phyloP scores from a whole-genome alignment of 2,113 vertebrate species.

The Chelonoidis abingdonii region DNA sequence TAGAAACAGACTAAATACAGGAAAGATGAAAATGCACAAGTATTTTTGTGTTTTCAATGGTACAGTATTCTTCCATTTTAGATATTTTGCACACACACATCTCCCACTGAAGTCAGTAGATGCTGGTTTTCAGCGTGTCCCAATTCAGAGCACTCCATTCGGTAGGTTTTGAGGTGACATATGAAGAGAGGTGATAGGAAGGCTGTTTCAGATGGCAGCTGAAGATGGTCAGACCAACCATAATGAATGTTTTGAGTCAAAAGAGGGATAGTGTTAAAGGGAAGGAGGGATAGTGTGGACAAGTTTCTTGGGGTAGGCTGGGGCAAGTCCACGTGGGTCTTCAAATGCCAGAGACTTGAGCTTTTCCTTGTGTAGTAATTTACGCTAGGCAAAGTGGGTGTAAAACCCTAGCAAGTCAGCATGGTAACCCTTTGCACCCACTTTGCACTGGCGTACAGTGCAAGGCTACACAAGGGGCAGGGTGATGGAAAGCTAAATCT shows the following conservation, averaged over 20 bases:
- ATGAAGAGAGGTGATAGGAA: neutral
- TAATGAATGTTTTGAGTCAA: neutral
- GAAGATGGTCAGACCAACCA: neutral
- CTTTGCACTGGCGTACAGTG: neutral
- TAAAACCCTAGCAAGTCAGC: neutral
- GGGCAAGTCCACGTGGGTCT: neutral
- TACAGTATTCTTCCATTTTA: neutral
- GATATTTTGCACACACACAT: neutral
- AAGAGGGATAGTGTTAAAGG: neutral
- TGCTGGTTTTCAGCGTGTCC: neutral
- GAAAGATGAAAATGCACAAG: constrained; percentile 39
- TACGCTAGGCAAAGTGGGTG: neutral
- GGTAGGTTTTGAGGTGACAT: neutral
- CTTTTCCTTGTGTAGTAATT: neutral
- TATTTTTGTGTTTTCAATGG: neutral
- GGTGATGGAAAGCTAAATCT: neutral
- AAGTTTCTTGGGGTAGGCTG: neutral
- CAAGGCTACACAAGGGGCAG: neutral
- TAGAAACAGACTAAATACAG: constrained; percentile 46
- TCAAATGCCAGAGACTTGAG: neutral
- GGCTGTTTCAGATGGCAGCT: neutral
- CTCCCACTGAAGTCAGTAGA: neutral
- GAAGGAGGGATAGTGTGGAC: too few relatives aligned
- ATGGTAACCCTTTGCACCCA: neutral
- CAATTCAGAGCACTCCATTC: fast-evolving